Percentiles rank a stretch among this genome's conserved stretches.
phyloP scores from a whole-genome alignment of 2,113 vertebrate genomes.

The Chascanopsetta lugubris region DNA sequence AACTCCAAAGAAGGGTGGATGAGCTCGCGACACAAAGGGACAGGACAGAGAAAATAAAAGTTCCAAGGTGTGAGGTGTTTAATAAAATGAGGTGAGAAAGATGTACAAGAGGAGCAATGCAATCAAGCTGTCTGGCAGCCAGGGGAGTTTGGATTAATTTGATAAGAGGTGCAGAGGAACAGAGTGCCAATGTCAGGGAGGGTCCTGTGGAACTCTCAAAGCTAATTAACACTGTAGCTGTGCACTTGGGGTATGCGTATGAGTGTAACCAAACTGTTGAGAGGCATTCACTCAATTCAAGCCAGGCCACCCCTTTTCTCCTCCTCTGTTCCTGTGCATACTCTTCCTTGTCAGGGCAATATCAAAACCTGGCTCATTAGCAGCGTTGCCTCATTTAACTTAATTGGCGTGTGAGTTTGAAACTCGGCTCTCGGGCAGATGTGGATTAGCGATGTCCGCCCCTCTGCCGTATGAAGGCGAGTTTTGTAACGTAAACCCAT shows the following conservation, averaged over 20 bases:
- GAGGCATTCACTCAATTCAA: slow-evolving; percentile 46
- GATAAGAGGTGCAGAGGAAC: slow-evolving; percentile 59
- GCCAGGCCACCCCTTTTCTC: slow-evolving; percentile 8
- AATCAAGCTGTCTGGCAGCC: slow-evolving; percentile 19
- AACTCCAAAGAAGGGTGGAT: background rate
- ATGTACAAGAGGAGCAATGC: slow-evolving; percentile 26
- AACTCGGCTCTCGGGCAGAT: slow-evolving; percentile 18
- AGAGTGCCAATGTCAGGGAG: slow-evolving; percentile 49
- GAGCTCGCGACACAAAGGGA: background rate
- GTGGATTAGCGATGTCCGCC: slow-evolving; percentile 43
- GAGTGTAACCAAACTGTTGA: slow-evolving; percentile 51
- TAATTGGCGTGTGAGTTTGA: slow-evolving; percentile 37
- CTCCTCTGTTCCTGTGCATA: slow-evolving; percentile 12
- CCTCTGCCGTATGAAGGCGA: slow-evolving; percentile 19
- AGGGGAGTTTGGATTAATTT: slow-evolving; percentile 66
- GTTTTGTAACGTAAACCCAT: slow-evolving; percentile 39
- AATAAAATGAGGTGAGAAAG: slow-evolving; percentile 3
- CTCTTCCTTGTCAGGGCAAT: slow-evolving; percentile 21
- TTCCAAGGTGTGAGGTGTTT: background rate
- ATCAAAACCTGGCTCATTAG: slow-evolving; percentile 47
- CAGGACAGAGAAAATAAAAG: background rate
- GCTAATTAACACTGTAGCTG: slow-evolving; percentile 66
- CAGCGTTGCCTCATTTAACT: slow-evolving; percentile 22
- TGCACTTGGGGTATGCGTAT: slow-evolving; percentile 27
- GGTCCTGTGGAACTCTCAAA: slow-evolving; percentile 59